Evolutionary conservation across 2,797 vertebrate genomes (phyloP), one percentile per base, ranked within the genome.

Genomic region (Pangasius mekongensis): DNA sequence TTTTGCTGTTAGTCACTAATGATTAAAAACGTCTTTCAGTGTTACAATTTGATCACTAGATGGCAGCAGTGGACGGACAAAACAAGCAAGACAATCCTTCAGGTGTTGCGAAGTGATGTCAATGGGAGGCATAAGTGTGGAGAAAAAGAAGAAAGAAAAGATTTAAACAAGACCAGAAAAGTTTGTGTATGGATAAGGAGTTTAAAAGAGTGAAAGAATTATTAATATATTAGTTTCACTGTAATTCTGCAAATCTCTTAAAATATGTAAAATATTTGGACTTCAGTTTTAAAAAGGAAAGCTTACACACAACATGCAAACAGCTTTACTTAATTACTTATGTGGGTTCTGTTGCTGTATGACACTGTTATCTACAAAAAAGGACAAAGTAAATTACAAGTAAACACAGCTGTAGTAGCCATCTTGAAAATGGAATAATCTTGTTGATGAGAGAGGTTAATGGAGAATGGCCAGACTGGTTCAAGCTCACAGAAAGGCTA

Each of bases 41-140:
- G 24, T 67, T 60, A 30, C 10, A 87, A 0, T 71, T 60, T 43
- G 16, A 58, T 33, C 86, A 82, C 30, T 82, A 87, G 86, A 82
- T 87, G 86, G 86, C 78, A 87, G 86, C 77, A 87, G 33, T 82
- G 30, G 76, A 52, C n/a, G 54, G 56, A 67, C 7, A 6, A 56
- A 11, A 82, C 56, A 43, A 82, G 5, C 14, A 78, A 30, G 76
- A 56, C 24, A 74, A 47, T 6, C 22, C 43, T 49, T 76, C 18
- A 58, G n/a, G 3, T 0, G 4, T 9, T 52, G 76, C 49, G 3
- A 33, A 5, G 30, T 58, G 9, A 22, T 22, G 14, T 18, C n/a
- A 67, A 1, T 30, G 10, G 20, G 30, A 80, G 54, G 18, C 8
- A 58, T 58, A 58, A 36, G 4, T 6, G 27, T 33, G 54, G 9